Conservation (phyloP, 2,113 vertebrate genomes). For the Scopus umbretta region DNA sequence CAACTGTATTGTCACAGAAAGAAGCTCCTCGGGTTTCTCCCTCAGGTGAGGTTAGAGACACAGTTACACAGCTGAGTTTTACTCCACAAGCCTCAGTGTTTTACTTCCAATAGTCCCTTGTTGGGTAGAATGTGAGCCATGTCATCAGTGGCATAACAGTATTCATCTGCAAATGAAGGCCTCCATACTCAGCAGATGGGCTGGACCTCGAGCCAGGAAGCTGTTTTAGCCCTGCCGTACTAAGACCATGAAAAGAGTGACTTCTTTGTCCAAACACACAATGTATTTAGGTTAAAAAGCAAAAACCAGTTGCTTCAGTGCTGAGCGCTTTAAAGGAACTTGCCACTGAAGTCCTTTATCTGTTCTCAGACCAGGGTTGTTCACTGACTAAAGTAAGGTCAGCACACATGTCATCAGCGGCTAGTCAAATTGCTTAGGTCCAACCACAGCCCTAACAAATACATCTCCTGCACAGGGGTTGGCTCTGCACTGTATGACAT, state of each 20-base stretch:
- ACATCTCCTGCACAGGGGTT: background rate
- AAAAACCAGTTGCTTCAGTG: background rate
- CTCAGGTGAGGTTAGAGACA: background rate
- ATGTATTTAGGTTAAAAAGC: background rate
- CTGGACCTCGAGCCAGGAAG: background rate
- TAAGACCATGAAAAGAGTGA: background rate
- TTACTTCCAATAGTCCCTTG: background rate
- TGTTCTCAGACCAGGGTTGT: background rate
- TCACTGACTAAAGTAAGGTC: background rate
- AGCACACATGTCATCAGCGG: background rate
- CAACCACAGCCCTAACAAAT: rapidly evolving
- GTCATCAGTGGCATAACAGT: no score
- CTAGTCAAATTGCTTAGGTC: rapidly evolving
- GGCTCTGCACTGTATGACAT: background rate
- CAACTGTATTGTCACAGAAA: background rate
- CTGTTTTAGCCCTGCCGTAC: background rate
- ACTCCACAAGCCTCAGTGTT: background rate
- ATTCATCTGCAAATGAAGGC: background rate
- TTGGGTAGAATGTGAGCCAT: background rate
- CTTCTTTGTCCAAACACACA: background rate
- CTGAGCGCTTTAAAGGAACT: background rate
- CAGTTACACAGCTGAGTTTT: background rate
- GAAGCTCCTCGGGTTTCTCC: background rate
- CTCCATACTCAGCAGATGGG: background rate
- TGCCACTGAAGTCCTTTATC: no score